Evolutionary conservation across 2,888 invertebrate genomes (phyloP).

Genomic region (Lypha dubia): DNA sequence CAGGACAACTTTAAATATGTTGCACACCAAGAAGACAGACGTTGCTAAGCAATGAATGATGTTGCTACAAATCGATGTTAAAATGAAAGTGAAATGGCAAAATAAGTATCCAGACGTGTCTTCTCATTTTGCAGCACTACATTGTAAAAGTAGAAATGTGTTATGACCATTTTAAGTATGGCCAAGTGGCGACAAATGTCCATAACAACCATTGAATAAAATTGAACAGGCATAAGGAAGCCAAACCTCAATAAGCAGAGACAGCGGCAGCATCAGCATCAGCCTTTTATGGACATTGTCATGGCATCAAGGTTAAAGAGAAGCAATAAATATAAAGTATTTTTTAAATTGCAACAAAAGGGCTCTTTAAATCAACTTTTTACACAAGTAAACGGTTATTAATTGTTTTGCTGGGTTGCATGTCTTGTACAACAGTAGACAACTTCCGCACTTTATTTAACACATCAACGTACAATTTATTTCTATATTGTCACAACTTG

Average conservation of each 20-base stretch:
- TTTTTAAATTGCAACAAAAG: conserved; percentile 3
- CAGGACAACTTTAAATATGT: conserved; percentile 57
- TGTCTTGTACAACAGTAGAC: conserved; percentile 3
- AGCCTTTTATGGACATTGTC: conserved; percentile 38
- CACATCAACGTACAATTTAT: background rate
- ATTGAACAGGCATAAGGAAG: conserved; percentile 40
- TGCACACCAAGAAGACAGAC: conserved; percentile 34
- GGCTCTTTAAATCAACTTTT: conserved; percentile 26
- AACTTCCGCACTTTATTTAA: conserved; percentile 50
- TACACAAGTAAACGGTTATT: background rate
- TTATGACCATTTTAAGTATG: conserved; percentile 53
- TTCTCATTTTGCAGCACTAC: conserved; percentile 6
- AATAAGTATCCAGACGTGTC: conserved; percentile 31
- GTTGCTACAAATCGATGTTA: conserved; percentile 50
- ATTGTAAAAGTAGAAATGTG: conserved; percentile 56
- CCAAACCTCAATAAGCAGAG: conserved; percentile 34
- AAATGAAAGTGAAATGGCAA: conserved; percentile 70
- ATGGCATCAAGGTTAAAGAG: conserved; percentile 31
- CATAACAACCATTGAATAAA: conserved; percentile 25
- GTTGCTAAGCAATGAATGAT: conserved; percentile 37
- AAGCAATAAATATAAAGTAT: background rate
- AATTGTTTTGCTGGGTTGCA: conserved; percentile 50
- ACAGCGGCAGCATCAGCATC: too few relatives aligned
- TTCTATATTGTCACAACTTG: conserved; percentile 32
- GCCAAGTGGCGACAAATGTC: conserved; percentile 36